Evolutionary conservation across 2,113 vertebrate genomes (phyloP), one percentile per base, ranked within the genome.

Genomic region (Zingel zingel): DNA sequence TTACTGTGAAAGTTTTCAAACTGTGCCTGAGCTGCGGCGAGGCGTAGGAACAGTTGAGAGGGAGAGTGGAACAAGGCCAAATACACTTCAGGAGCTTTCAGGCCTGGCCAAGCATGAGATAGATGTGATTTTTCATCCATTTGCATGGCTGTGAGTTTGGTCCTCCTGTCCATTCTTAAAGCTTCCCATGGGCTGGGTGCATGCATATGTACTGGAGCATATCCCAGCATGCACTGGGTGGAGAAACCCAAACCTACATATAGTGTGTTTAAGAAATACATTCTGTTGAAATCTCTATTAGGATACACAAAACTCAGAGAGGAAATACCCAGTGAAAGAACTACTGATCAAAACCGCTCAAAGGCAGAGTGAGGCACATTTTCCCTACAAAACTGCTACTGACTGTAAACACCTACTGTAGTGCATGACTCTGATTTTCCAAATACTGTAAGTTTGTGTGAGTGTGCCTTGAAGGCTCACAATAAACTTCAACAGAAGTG

Each of bases 1-100:
- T 88, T 14, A 1, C 87, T 90, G 90, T 82, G 91, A 91, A 92
- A 89, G 73, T 86, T 79, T 85, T 79, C 71, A 83, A 73, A 74
- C 79, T 75, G 64, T 33, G 61, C 48, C 48, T 5, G 2, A 69
- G 68, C 48, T 45, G 69, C 62, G 63, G 43, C 39, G 14, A 65
- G 51, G 62, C 36, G 0, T 53, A 80, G 85, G 69, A 84, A 82
- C 62, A 69, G 68, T 36, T 57, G 45, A 82, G 78, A 51, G 58
- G 61, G 66, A 77, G 68, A 79, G 73, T 83, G 79, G 75, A 90
- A 79, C 88, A 43, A 47, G 3, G 67, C 58, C 79, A 84, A 88
- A 79, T 25, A 33, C 56, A 70, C 19, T 67, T 53, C 36, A 69
- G 63, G 68, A 50, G 77, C 50, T 80, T 81, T 83, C 58, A 88